phyloP scores from a whole-genome alignment of 2,113 vertebrate species.

The Acanthisitta chloris region DNA sequence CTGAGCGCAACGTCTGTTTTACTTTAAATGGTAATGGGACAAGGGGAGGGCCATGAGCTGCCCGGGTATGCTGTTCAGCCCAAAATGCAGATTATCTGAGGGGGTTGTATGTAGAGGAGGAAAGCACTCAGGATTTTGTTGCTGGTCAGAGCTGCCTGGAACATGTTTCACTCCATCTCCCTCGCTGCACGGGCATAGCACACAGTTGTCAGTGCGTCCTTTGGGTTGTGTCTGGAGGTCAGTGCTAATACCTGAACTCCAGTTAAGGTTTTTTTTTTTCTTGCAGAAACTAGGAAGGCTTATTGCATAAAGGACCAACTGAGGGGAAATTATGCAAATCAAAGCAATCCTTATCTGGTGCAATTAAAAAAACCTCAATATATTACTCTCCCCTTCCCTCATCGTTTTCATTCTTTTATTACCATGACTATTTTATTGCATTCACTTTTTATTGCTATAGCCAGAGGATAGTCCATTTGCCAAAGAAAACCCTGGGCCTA shows the following conservation, averaged over 20 bases:
- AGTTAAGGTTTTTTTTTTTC: background rate
- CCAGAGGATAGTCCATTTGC: background rate
- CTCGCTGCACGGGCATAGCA: rapidly evolving
- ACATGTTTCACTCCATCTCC: background rate
- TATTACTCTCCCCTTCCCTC: background rate
- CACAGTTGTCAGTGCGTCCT: rapidly evolving
- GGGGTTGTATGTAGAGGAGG: background rate
- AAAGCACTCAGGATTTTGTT: background rate
- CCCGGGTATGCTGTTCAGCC: background rate
- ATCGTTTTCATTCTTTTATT: background rate
- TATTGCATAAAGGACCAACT: background rate
- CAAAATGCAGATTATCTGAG: conserved; percentile 9
- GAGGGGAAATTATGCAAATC: background rate
- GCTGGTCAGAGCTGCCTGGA: background rate
- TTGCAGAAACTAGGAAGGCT: background rate
- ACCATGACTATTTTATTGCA: background rate
- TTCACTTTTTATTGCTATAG: background rate
- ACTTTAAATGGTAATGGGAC: conserved; percentile 49
- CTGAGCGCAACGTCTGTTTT: background rate
- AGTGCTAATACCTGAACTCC: background rate
- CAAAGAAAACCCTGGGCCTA: background rate
- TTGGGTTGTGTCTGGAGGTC: background rate
- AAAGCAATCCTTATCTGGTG: background rate
- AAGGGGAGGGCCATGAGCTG: background rate
- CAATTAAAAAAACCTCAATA: background rate